Evolutionary conservation across 2,888 invertebrate genomes (phyloP).

Genomic region (Troglohyphantes excavatus): DNA sequence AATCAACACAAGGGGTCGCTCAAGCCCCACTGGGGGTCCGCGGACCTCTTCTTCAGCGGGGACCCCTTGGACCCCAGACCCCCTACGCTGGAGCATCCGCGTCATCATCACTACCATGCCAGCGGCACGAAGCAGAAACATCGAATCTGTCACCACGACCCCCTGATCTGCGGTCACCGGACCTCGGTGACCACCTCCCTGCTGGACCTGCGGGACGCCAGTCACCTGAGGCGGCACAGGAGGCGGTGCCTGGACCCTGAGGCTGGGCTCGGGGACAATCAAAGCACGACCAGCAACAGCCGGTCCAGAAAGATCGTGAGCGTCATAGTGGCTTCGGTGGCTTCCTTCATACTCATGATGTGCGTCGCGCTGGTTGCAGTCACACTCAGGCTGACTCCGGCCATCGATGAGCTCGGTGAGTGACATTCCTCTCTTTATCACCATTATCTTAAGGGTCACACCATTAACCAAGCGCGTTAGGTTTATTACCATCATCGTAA

Average conservation of each 20-base stretch:
- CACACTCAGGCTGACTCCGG: slow-evolving; percentile 79
- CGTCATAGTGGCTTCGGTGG: slow-evolving; percentile 79
- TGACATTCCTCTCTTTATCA: too few species aligned
- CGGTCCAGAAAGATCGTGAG: slow-evolving; percentile 79
- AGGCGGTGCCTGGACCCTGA: slow-evolving; percentile 40
- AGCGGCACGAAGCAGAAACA: slow-evolving; percentile 51
- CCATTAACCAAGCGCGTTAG: too few species aligned
- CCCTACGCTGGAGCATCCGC: slow-evolving; percentile 22
- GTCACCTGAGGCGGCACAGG: not conserved
- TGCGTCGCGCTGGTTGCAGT: slow-evolving; percentile 80
- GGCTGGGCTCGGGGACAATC: slow-evolving; percentile 43
- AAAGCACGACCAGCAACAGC: slow-evolving; percentile 67
- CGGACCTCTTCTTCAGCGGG: slow-evolving; percentile 10
- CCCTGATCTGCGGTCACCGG: slow-evolving; percentile 46
- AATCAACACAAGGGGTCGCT: slow-evolving; percentile 51
- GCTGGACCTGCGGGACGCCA: slow-evolving; percentile 36
- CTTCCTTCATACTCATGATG: slow-evolving; percentile 79
- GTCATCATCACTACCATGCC: slow-evolving; percentile 63
- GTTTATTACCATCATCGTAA: too few species aligned
- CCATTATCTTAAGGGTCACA: too few species aligned
- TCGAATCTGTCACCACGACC: slow-evolving; percentile 75
- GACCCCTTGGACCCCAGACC: not conserved
- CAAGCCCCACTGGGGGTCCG: slow-evolving; percentile 49
- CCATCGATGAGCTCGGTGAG: slow-evolving; percentile 80
- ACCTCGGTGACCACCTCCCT: slow-evolving; percentile 59